A percentile compares a stretch with the other conserved stretches of the same genome.
Conservation (phyloP, 2,113 vertebrate species). For the Synodontis membranacea region DNA sequence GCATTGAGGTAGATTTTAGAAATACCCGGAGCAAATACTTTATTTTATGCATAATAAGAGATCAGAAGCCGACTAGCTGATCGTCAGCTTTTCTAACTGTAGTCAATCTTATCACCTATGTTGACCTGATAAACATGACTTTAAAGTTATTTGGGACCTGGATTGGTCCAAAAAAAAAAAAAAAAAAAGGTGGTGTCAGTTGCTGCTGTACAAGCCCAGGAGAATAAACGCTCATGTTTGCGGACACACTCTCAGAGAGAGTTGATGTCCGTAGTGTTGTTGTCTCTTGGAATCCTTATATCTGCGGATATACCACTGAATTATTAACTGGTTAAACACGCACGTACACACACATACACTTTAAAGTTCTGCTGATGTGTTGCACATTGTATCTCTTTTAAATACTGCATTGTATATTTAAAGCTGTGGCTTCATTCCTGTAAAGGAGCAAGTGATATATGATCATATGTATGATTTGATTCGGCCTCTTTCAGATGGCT, state of each 20-base stretch:
- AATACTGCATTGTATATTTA: background rate
- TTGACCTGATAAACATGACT: background rate
- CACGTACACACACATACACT: slow-evolving; percentile 22
- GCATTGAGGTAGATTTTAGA: slow-evolving; percentile 20
- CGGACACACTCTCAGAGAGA: background rate
- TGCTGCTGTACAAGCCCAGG: background rate
- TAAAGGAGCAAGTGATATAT: slow-evolving; percentile 19
- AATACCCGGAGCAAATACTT: background rate
- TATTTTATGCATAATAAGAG: background rate
- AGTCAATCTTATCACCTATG: background rate
- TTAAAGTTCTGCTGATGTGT: slow-evolving; percentile 9
- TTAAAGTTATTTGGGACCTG: background rate
- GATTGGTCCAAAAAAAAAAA: background rate
- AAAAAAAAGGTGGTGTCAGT: background rate
- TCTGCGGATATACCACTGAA: slow-evolving; percentile 71
- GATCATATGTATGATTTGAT: slow-evolving; percentile 14
- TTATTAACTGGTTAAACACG: slow-evolving; percentile 68
- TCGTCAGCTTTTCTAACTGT: background rate
- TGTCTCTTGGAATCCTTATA: slow-evolving; percentile 70
- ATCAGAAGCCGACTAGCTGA: too few species aligned
- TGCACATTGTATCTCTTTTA: background rate
- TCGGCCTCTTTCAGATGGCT: slow-evolving; percentile 82
- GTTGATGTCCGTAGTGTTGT: slow-evolving; percentile 2
- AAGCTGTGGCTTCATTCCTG: background rate
- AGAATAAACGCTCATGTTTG: background rate